Conservation (phyloP, 2,113 vertebrate species). For the Narcine bancroftii region DNA sequence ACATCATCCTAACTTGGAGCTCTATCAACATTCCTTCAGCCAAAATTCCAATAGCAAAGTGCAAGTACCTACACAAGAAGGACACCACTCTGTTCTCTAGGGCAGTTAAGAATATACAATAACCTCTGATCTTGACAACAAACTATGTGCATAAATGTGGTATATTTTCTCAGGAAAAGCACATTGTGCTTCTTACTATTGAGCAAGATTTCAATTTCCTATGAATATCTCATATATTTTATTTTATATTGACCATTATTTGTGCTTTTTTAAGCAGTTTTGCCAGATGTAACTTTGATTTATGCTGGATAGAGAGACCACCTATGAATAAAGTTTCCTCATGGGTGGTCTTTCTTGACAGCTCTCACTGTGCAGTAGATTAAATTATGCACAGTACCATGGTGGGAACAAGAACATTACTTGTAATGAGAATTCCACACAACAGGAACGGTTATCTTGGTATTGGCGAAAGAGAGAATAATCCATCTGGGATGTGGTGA, state of each 20-base stretch:
- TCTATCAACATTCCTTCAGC: no score
- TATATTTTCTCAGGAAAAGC: background rate
- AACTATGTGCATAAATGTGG: no score
- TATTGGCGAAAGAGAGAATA: background rate
- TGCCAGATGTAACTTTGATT: conserved; percentile 1
- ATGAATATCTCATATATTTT: background rate
- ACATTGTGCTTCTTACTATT: background rate
- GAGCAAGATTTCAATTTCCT: background rate
- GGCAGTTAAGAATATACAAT: no score
- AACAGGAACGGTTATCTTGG: background rate
- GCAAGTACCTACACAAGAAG: no score
- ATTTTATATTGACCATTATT: background rate
- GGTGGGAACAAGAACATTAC: background rate
- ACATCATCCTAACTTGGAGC: no score
- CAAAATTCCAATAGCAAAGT: no score
- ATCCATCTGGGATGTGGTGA: background rate
- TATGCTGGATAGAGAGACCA: conserved; percentile 17
- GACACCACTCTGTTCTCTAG: no score
- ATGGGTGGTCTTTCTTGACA: conserved; percentile 22
- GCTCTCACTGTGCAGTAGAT: background rate
- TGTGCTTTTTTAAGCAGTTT: background rate
- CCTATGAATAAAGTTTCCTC: conserved; percentile 13
- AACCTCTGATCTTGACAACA: no score
- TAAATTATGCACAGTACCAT: conserved; percentile 9
- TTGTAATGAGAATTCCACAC: conserved; percentile 7